These are phyloP conservation scores for Lepus oiostolus DNA, from an alignment of 2,797 vertebrate genomes.

Conservation along the genomic window DNA sequence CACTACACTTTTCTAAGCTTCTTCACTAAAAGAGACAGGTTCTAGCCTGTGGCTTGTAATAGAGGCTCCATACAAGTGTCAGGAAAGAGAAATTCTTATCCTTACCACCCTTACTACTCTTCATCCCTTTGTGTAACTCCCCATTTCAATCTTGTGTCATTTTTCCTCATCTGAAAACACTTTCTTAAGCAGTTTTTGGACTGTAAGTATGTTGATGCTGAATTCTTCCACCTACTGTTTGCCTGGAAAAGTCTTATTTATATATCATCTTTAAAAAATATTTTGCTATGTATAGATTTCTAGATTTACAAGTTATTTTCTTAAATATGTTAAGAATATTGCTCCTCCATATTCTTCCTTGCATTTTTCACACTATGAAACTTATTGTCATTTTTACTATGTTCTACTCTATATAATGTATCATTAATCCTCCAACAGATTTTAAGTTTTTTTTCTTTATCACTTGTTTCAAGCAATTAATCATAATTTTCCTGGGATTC, in stretches of 20 bases:
- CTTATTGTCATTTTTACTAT: not conserved
- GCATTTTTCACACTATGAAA: not conserved
- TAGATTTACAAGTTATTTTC: not conserved
- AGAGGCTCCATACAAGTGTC: not conserved
- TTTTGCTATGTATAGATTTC: not conserved
- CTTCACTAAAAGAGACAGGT: not conserved
- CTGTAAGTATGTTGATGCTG: not conserved
- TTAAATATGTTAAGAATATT: not conserved
- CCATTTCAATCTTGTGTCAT: not conserved
- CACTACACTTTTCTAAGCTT: not conserved
- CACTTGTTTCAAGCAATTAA: not conserved
- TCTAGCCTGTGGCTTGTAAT: not conserved
- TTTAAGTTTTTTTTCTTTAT: not conserved
- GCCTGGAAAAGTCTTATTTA: not conserved
- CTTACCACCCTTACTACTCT: not conserved
- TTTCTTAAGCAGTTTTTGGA: not conserved
- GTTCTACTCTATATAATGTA: not conserved
- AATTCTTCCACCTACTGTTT: not conserved
- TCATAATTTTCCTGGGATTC: not conserved
- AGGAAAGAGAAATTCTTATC: not conserved
- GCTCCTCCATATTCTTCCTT: not conserved
- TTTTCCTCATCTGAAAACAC: not conserved
- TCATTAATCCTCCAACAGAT: not conserved
- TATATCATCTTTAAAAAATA: not conserved
- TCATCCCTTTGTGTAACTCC: not conserved